Percentiles rank a stretch among this genome's conserved stretches.
These are phyloP conservation scores for Tiliqua scincoides DNA, from an alignment of 2,113 vertebrate genomes.

Conservation along the genomic window DNA sequence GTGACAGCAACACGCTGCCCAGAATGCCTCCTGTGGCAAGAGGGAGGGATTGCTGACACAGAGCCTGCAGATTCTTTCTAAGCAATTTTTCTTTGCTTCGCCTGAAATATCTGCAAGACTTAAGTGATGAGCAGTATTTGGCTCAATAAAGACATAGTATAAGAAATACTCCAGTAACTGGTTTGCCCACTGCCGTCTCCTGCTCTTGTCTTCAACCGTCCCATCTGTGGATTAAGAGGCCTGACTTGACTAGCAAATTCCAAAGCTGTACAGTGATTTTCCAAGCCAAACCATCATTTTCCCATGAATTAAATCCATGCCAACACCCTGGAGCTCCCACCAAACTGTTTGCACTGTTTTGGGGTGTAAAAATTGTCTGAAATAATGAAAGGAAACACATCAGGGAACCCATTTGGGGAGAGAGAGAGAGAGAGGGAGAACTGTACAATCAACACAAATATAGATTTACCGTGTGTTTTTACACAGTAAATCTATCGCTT, in stretches of 20 bases:
- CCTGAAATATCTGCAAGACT: not conserved
- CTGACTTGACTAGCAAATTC: not conserved
- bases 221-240: not conserved
- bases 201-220: not conserved
- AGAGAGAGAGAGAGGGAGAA: not conserved
- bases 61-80: too few species aligned
- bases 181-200: not conserved
- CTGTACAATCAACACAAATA: not conserved
- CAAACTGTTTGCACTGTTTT: constrained; percentile 43
- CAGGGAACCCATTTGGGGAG: not conserved
- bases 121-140: not conserved
- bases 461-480: not conserved
- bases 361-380: not conserved
- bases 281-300: not conserved
- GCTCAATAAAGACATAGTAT: not conserved
- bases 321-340: constrained; percentile 39
- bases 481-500: not conserved
- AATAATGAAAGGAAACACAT: not conserved
- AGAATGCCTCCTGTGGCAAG: too few species aligned
- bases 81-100: not conserved
- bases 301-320: not conserved
- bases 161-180: not conserved
- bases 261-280: not conserved
- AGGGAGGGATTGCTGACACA: too few species aligned
- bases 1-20: too few species aligned